Evolutionary conservation across 2,797 vertebrate genomes (phyloP), one percentile per base, ranked within the genome.

Genomic region (Rhinoraja longicauda): DNA sequence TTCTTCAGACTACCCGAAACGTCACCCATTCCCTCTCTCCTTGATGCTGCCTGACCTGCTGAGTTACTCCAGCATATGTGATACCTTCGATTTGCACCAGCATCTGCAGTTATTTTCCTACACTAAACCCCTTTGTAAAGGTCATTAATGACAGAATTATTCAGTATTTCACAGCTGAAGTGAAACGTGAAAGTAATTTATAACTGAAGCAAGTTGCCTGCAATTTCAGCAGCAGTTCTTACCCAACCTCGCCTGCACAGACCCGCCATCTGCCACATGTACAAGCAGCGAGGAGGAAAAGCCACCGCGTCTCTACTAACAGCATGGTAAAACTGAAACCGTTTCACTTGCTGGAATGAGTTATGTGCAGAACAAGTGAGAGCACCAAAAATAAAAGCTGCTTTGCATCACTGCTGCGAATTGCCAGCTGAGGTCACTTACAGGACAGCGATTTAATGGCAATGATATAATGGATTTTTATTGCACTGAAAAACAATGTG

Each of bases 371-470:
- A 32, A 2, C 15, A 88, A 88, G 84, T 64, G 84, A 64, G 84
- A 64, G 64, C 59, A 21, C 24, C 70, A 64, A 64, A 88, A 88
- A 32, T 64, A 88, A 64, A 88, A 88, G 84, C 15, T 64, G 59
- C 29, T 36, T 88, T 64, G 1, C 19, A 32, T 21, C 84, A 88
- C 21, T 29, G 12, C 82, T 62, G 57, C 29, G 12, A n/a, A n/a
- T 86, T 88, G 17, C 84, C n/a, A 88, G 59, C 84, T 36, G 84
- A 88, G 84, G 59, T 88, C 84, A 88, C n/a, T 88, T 88, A 88
- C 59, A 88, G 84, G 84, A 88, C 84, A 88, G 21, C 62, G n/a
- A 88, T 19, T n/a, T 36, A 88, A 64, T 36, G 19, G 32, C 13
- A 32, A n/a, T 32, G 32, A 78, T 12, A 78, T 78, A 19, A 88